Base-by-base conservation (phyloP, 2,888 invertebrate genomes). In the Apotomis turbidana region DNA sequence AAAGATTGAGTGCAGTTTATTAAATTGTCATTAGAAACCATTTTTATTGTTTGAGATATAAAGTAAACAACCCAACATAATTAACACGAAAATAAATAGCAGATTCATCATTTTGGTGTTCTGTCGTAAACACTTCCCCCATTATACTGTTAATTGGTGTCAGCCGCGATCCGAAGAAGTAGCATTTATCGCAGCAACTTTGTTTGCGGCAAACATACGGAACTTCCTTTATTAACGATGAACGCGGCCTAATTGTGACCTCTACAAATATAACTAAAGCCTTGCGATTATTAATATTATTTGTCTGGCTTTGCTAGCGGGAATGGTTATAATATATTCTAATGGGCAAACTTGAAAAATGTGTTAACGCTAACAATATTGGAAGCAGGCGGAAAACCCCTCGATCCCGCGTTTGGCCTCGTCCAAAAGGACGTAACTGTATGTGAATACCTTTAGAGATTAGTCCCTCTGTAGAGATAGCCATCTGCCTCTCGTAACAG, bases 221-320 rank as follows among this genome's bases (percentile, higher is more conserved):
- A 82, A 82, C 82, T 82, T 82, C 80, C 77, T 78, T 84, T 86
- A 88, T 87, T 87, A 86, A 27, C 27, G 27, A 27, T 81, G 75
- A 76, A 27, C 1, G 27, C 74, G 77, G 27, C 69, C 58, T 70
- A 73, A 75, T 74, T 69, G 71, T 69, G 66, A 66, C 85, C 86
- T 84, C 78, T 82, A 80, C 85, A 86, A 87, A 87, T 81, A 85
- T 63, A 79, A 79, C 77, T 59, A 77, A 78, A 73, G 74, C 74
- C 57, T 66, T 41, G 44, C 71, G 62, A 63, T 63, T 57, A 63
- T 59, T 54, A 36, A 46, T 68, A 62, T 68, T 71, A 68, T 71
- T 67, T 57, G 13, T 62, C 62, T 62, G 57, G 44, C 57, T 62
- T 52, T 52, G 38, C 46, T 58, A 6, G 36, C 38, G 12, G 6